Base-by-base conservation (phyloP, 2,888 invertebrate species). In the Bembecia ichneumoniformis region DNA sequence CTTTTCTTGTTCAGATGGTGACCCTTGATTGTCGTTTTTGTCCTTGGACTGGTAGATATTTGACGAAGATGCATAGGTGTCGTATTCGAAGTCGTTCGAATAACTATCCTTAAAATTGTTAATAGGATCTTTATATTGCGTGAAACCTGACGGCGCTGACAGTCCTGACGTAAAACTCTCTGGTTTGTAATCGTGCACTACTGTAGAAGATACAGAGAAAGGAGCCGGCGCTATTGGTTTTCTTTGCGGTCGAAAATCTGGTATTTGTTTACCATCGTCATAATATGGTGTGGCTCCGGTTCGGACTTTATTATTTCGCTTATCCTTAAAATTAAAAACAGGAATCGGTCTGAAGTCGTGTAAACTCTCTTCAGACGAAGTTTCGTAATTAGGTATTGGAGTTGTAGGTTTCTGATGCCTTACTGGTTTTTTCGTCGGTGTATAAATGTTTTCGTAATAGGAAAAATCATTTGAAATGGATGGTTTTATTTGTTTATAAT, bases 361-460 rank as follows among this genome's bases (percentile, higher is more conserved):
- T 43, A 66, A 48, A 46, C 60, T 65, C 14, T 61, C 55, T 10
- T 79, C 77, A 1, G 63, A 57, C 46, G 66, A 51, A 3, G 55
- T 49, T 45, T 64, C 62, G 45, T 56, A 68, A 15, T 62, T 56
- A 1, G 66, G 49, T 2, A 65, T 57, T 11, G 65, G 59, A 44
- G 64, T 58, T 3, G 71, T 63, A 13, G 72, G 71, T 52, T 71
- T 74, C 7, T 62, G 65, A 9, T 57, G 40, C 53, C 72, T 73
- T 51, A 68, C 74, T 47, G 69, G 58, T 53, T 67, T 74, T 36
- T 56, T 66, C 44, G 63, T 65, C 3, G 77, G 68, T 1, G 71
- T 55, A 49, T 77, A 84, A 43, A 83, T 72, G 55, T 68, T 78
- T 64, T 86, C 86, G 49, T 83, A 86, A 63, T 83, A 84, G n/a